A percentile compares a stretch with the other conserved stretches of the same genome.
These are phyloP conservation scores for Nerophis lumbriciformis DNA, from an alignment of 2,113 vertebrate species.

Conservation along the genomic window DNA sequence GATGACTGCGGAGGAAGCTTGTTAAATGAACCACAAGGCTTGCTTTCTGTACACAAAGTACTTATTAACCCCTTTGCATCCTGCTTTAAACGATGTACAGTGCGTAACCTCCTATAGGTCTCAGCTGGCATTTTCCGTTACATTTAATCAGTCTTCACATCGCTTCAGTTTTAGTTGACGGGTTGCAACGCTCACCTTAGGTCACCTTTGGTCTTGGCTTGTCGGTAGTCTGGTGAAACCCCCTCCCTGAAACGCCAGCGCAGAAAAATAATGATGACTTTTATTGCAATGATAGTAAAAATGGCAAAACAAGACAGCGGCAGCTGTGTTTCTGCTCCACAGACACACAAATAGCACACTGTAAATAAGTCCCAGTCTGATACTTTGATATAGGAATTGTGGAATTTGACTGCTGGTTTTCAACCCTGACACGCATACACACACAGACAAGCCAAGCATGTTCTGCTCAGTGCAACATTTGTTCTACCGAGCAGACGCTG, in stretches of 20 bases:
- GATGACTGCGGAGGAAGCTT: slow-evolving; percentile 51
- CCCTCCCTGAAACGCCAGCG: too few relatives aligned
- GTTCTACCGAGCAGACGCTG: slow-evolving; percentile 45
- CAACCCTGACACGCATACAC: slow-evolving; percentile 57
- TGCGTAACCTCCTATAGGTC: neutral
- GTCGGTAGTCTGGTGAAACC: too few relatives aligned
- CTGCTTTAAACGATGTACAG: slow-evolving; percentile 10
- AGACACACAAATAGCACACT: slow-evolving; percentile 20
- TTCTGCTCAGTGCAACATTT: slow-evolving; percentile 58
- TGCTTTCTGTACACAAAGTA: slow-evolving; percentile 23
- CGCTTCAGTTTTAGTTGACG: too few relatives aligned
- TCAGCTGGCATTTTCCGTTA: neutral
- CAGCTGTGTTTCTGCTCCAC: neutral
- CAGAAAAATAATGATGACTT: too few relatives aligned
- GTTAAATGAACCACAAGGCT: slow-evolving; percentile 34
- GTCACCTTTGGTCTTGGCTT: too few relatives aligned
- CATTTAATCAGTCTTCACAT: neutral
- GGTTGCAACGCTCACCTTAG: too few relatives aligned
- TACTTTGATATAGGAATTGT: slow-evolving; percentile 45
- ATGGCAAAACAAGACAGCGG: slow-evolving; percentile 44
- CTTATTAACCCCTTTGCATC: slow-evolving; percentile 14
- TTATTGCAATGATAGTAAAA: too few relatives aligned
- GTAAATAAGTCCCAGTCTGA: slow-evolving; percentile 44
- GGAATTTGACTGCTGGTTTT: slow-evolving; percentile 57
- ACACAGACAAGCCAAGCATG: slow-evolving; percentile 55